A percentile compares a stretch with the other conserved stretches of the same genome.
These are phyloP conservation scores for Hycleus cichorii DNA, from an alignment of 1,140 invertebrate species.

Conservation along the genomic window DNA sequence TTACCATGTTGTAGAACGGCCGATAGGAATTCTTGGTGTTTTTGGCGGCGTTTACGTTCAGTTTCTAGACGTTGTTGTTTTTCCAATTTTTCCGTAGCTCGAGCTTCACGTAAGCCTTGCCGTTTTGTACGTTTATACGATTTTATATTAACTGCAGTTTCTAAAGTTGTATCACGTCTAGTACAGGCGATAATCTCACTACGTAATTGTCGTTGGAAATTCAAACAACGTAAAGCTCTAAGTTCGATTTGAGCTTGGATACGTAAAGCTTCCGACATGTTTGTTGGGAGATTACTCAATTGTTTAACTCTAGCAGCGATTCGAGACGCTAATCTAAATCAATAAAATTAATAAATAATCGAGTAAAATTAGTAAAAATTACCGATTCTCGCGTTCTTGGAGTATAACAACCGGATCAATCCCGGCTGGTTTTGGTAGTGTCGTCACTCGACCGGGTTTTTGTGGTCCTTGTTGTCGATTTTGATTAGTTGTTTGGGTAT, in stretches of 20 bases:
- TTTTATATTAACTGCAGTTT: slow-evolving; percentile 94
- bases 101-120: slow-evolving; percentile 89
- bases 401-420: slow-evolving; percentile 89
- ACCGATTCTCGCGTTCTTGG: slow-evolving; percentile 87
- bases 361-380: no score
- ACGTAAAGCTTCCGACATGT: slow-evolving; percentile 86
- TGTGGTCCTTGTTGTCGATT: slow-evolving; percentile 34
- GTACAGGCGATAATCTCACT: slow-evolving; percentile 82
- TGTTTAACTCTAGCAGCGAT: slow-evolving; percentile 82
- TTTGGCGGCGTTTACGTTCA: slow-evolving; percentile 91
- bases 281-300: slow-evolving; percentile 73
- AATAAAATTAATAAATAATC: no score
- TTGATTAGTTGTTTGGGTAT: slow-evolving; percentile 48
- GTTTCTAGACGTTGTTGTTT: slow-evolving; percentile 98
- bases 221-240: slow-evolving; percentile 82
- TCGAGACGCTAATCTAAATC: slow-evolving; percentile 56
- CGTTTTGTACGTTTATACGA: slow-evolving; percentile 94
- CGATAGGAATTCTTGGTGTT: slow-evolving; percentile 92
- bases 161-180: slow-evolving; percentile 86
- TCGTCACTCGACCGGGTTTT: slow-evolving; percentile 77
- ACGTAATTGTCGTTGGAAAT: slow-evolving; percentile 88
- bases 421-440: slow-evolving; percentile 81
- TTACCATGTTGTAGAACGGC: slow-evolving; percentile 95
- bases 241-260: slow-evolving; percentile 93
- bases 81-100: slow-evolving; percentile 96